A percentile compares a stretch with the other conserved stretches of the same genome.
These are phyloP conservation scores for Phanerotoma sp. DNA, from an alignment of 2,888 invertebrate genomes.

Conservation along the genomic window DNA sequence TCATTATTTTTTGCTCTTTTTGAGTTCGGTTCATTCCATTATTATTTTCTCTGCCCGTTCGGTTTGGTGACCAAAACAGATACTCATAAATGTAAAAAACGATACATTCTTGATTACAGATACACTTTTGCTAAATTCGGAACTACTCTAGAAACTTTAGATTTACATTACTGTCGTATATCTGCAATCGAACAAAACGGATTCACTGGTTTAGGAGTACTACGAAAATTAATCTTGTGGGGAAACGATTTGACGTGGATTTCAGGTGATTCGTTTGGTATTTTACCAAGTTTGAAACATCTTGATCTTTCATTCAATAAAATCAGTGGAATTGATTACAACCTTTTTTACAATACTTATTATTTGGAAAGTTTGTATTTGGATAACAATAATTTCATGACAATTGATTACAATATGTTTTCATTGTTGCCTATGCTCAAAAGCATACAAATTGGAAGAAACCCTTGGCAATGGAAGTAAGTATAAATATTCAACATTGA, in stretches of 20 bases:
- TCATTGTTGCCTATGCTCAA: conserved; percentile 37
- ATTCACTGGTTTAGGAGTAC: conserved; percentile 37
- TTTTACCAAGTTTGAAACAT: conserved; percentile 37
- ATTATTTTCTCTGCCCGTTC: too few species aligned
- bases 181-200: conserved; percentile 38
- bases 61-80: too few species aligned
- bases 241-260: conserved; percentile 43
- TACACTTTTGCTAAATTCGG: conserved; percentile 40
- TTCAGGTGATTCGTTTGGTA: conserved; percentile 36
- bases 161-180: conserved; percentile 41
- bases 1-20: too few species aligned
- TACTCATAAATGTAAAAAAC: too few species aligned
- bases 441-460: conserved; percentile 44
- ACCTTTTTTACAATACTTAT: conserved; percentile 35
- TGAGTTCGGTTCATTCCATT: too few species aligned
- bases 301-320: conserved; percentile 48
- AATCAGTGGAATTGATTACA: conserved; percentile 39
- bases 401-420: conserved; percentile 40
- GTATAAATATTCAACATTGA: conserved; percentile 24
- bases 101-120: conserved; percentile 33
- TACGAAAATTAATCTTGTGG: conserved; percentile 43
- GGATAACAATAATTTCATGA: conserved; percentile 43
- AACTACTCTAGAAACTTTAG: conserved; percentile 33
- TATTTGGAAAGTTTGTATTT: conserved; percentile 42
- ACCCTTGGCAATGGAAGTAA: conserved; percentile 49